Evolutionary conservation across 2,888 invertebrate genomes (phyloP), one percentile per base, ranked within the genome.

Genomic region (Mellilla xanthometata): DNA sequence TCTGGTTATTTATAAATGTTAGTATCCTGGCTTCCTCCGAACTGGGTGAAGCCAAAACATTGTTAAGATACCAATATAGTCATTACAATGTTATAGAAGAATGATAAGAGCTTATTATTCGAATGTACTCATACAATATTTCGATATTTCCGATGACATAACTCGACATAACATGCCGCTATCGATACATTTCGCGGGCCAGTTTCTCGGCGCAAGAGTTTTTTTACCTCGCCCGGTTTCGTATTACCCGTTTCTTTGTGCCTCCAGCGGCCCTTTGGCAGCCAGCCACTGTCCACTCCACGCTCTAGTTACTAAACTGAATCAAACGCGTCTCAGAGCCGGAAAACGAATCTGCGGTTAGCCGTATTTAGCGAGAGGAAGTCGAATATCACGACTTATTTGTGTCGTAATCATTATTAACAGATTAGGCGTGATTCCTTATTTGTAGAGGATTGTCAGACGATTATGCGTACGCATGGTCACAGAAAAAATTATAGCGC

Each of bases 241-340:
- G 39, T 52, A 35, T 43, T 50, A 41, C 49, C 42, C 27, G 45
- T 55, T 55, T 39, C 51, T 47, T 45, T 42, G 48, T 52, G 49
- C 44, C 52, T 48, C 52, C 30, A 45, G 50, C 44, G 47, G 48
- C 60, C 62, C 59, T 63, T 65, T 62, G 60, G 53, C 54, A 55
- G 52, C 35, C 60, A 53, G 56, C 54, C 65, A 54, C 56, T 55
- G 54, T 39, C 48, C 49, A 39, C 34, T 23, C 24, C 69, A 76
- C 78, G 81, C 77, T 81, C 81, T 71, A 72, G 60, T 81, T 81
- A 63, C 60, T 56, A 73, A 68, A 68, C 72, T 73, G 72, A 77
- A 74, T 72, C 60, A 69, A 63, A 68, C 58, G 65, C 62, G 65
- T 65, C 60, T 65, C 54, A 49, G 58, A 67, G 69, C 68, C 68